A percentile compares a stretch with the other conserved stretches of the same genome.
phyloP scores from a whole-genome alignment of 2,113 vertebrate genomes.

The Hipposideros armiger region DNA sequence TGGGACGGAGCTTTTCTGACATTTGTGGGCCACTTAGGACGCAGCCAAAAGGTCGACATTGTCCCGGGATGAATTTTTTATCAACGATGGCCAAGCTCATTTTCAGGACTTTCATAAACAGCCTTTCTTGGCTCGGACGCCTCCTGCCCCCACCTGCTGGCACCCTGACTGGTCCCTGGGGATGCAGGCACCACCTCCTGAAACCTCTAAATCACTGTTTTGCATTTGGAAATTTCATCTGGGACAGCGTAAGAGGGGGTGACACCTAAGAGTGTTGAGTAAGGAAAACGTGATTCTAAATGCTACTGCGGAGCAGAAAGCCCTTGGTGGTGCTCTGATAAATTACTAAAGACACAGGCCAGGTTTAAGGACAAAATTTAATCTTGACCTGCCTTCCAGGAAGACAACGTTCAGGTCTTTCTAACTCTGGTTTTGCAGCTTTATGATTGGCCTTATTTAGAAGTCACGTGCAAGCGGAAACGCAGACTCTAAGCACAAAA shows the following conservation, averaged over 20 bases:
- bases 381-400: conserved; percentile 25
- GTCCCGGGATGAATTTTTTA: conserved; percentile 80
- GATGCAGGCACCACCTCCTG: neutral
- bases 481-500: neutral
- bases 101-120: conserved; percentile 67
- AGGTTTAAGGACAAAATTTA: conserved; percentile 62
- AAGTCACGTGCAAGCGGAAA: neutral
- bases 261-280: neutral
- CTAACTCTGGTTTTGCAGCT: conserved; percentile 24
- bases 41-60: conserved; percentile 56
- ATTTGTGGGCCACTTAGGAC: conserved; percentile 59
- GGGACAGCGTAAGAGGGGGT: neutral
- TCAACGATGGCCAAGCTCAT: conserved; percentile 67
- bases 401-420: neutral
- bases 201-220: neutral
- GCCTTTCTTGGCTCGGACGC: neutral
- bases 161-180: neutral
- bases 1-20: conserved; percentile 53
- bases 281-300: conserved; percentile 42
- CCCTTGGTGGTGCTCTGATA: neutral
- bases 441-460: neutral
- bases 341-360: neutral
- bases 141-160: neutral
- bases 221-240: conserved; percentile 13
- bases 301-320: neutral